phyloP scores from a whole-genome alignment of 2,888 invertebrate species.

The Chrysotoxum bicinctum region DNA sequence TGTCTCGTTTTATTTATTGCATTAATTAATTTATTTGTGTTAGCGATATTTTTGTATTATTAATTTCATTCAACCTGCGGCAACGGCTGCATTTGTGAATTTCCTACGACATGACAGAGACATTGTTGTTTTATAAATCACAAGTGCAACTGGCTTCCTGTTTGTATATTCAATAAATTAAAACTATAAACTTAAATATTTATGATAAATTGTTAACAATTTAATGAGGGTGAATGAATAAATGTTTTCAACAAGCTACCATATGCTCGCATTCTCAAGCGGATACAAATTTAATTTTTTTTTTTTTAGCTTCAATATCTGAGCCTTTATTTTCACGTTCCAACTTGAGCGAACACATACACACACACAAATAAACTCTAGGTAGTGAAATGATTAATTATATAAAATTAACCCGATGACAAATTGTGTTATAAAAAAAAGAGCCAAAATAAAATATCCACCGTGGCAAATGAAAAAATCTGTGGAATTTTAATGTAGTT shows the following conservation, averaged over 20 bases:
- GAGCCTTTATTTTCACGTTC: background rate
- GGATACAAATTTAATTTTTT: background rate
- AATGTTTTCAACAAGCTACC: background rate
- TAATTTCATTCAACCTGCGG: background rate
- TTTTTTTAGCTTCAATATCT: background rate
- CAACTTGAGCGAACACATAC: background rate
- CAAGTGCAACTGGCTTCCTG: background rate
- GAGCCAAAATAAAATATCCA: background rate
- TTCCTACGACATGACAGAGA: background rate
- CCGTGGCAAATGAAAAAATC: background rate
- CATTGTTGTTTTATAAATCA: background rate
- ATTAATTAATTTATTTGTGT: background rate
- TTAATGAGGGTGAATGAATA: background rate
- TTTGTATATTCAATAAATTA: background rate
- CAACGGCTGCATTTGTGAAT: background rate
- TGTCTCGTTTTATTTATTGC: background rate
- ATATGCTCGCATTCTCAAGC: background rate
- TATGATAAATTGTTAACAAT: background rate
- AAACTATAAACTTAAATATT: background rate
- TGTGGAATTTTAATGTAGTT: conserved; percentile 10
- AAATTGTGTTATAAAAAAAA: conserved; percentile 37
- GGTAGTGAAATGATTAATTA: conserved; percentile 51
- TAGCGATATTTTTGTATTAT: too few species aligned
- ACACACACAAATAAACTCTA: background rate
- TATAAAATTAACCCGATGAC: conserved; percentile 54